Base-by-base conservation (phyloP, 1,140 invertebrate species). In the Zeugodacus cucurbitae region DNA sequence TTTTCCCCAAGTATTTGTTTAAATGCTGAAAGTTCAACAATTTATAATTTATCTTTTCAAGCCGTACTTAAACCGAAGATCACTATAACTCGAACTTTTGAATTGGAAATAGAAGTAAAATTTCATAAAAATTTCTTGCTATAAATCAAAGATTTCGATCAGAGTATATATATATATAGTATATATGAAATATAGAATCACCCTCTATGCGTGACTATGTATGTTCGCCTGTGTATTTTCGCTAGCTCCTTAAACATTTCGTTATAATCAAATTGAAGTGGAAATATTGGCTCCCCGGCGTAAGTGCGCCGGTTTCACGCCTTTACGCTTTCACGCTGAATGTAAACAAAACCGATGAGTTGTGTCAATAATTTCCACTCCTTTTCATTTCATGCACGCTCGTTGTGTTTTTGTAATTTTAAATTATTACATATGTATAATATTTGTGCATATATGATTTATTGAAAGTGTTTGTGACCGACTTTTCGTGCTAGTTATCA, bases 241-340 rank as follows among this genome's bases (percentile, higher is more conserved):
- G 26, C 4, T 2, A 7, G n/a, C 58, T 64, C 6, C 11, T 29
- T 64, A 32, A 26, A 11, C 14, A 37, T 74, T 74, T 41, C 67
- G 4, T 74, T 37, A n/a, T 17, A n/a, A 74, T 74, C 67, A 37
- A 74, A 74, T 37, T 74, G 26, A 17, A 34, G 32, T 74, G 32
- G 37, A 41, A 41, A 41, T 74, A 41, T 74, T 22, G 67, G 34
- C 67, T 67, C 64, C 32, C 64, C 32, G 14, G 14, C 34, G 64
- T 32, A 74, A 74, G 20, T 41, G 67, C 67, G 67, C 6, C 34
- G 32, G 32, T 74, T 74, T 74, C 67, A 74, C 67, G 67, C 67
- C 67, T 74, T 74, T 74, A 74, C 67, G 67, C 67, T 74, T 74
- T 74, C 67, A 41, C 67, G 37, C 67, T 41, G 20, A 37, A n/a